Evolutionary conservation across 2,113 vertebrate species (phyloP).

Genomic region (Chionodraco myersi): DNA sequence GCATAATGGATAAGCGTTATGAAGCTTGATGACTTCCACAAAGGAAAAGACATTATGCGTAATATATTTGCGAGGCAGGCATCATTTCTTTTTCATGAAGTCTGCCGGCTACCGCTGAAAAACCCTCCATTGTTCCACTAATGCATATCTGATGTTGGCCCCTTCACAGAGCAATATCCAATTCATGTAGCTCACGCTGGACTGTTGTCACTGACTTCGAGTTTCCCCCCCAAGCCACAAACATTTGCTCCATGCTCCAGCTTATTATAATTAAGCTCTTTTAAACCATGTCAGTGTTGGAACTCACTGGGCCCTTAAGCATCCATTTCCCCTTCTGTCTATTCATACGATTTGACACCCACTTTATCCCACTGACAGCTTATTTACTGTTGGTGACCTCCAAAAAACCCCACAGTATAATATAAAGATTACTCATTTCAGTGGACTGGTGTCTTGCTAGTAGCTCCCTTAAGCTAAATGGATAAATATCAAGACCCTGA

Average conservation of each 20-base stretch:
- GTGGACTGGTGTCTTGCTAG: not conserved
- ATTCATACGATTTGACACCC: slow-evolving; percentile 69
- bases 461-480: slow-evolving; percentile 44
- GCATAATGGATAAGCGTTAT: slow-evolving; percentile 65
- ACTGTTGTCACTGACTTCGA: slow-evolving; percentile 63
- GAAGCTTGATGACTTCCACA: slow-evolving; percentile 70
- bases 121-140: slow-evolving; percentile 59
- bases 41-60: slow-evolving; percentile 68
- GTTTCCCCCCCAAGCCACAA: slow-evolving; percentile 57
- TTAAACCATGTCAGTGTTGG: slow-evolving; percentile 76
- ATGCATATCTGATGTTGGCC: slow-evolving; percentile 69
- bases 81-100: slow-evolving; percentile 71
- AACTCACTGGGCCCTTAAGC: slow-evolving; percentile 67
- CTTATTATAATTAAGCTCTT: slow-evolving; percentile 82
- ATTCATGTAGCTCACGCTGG: slow-evolving; percentile 53
- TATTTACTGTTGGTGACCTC: slow-evolving; percentile 68
- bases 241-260: slow-evolving; percentile 65
- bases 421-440: slow-evolving; percentile 50
- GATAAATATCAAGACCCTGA: slow-evolving; percentile 33
- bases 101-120: slow-evolving; percentile 57
- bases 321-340: slow-evolving; percentile 56
- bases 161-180: slow-evolving; percentile 50
- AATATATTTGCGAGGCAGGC: slow-evolving; percentile 62
- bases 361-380: slow-evolving; percentile 67
- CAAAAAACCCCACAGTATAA: slow-evolving; percentile 22